Conservation (phyloP, 2,797 vertebrate species). For the Steatocranus sp. region DNA sequence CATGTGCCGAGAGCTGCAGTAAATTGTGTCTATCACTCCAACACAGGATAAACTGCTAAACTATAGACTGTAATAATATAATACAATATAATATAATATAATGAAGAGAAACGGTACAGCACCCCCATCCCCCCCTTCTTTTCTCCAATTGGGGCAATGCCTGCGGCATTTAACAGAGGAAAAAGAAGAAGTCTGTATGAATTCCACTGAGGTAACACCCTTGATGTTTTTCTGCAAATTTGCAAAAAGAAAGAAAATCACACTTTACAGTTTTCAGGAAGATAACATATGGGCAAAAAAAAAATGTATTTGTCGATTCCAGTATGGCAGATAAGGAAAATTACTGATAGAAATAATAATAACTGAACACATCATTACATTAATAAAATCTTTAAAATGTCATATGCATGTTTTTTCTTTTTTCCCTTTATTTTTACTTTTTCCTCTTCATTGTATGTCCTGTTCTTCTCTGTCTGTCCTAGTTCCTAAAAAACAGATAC, state of each 20-base stretch:
- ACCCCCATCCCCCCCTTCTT: fast-evolving
- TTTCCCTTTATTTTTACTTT: background rate
- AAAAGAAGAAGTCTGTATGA: background rate
- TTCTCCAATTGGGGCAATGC: background rate
- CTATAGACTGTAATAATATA: background rate
- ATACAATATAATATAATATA: background rate
- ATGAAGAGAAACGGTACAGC: background rate
- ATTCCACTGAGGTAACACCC: background rate
- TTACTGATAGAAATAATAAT: background rate
- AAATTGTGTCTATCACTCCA: background rate
- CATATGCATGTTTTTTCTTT: background rate
- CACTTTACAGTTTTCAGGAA: background rate
- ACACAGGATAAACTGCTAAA: background rate
- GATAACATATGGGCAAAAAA: fast-evolving
- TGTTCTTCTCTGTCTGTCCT: background rate
- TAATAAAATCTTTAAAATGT: background rate
- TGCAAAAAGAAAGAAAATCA: background rate
- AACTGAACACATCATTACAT: background rate
- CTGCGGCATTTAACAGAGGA: fast-evolving
- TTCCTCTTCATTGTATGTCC: background rate
- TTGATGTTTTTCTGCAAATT: background rate
- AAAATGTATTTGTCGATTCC: background rate
- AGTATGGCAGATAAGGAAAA: background rate
- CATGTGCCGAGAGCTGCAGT: background rate
- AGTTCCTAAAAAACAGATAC: background rate